phyloP scores from a whole-genome alignment of 1,140 invertebrate genomes.

The Mycetomoellerius zeteki region DNA sequence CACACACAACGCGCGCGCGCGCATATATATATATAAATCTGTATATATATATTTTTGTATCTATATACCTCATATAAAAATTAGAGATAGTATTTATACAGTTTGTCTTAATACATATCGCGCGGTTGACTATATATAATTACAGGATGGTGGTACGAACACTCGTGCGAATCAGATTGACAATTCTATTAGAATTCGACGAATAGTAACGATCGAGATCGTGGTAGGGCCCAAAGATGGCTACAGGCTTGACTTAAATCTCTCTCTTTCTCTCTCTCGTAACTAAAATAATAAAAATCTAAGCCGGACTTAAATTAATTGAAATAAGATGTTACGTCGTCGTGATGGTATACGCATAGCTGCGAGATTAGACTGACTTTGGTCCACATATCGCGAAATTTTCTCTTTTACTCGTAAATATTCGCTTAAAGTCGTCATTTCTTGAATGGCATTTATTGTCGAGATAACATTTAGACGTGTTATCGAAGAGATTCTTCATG shows the following conservation, averaged over 20 bases:
- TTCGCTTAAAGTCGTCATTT: background rate
- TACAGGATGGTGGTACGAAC: slow-evolving; percentile 39
- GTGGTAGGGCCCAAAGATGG: background rate
- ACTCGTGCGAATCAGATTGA: slow-evolving; percentile 8
- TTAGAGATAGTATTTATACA: slow-evolving; percentile 60
- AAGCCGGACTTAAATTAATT: slow-evolving; percentile 14
- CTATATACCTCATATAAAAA: slow-evolving; percentile 66
- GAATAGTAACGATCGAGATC: slow-evolving; percentile 40
- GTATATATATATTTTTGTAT: slow-evolving; percentile 47
- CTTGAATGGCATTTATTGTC: background rate
- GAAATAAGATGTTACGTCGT: slow-evolving; percentile 7
- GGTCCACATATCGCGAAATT: slow-evolving; percentile 30
- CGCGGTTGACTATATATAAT: slow-evolving; percentile 69
- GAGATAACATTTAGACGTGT: background rate
- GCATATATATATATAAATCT: too few relatives aligned
- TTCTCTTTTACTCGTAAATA: background rate
- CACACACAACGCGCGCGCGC: too few relatives aligned
- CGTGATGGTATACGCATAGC: slow-evolving; percentile 38
- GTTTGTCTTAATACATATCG: slow-evolving; percentile 31
- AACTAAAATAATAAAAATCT: slow-evolving; percentile 36
- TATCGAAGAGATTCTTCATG: background rate
- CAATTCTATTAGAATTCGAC: slow-evolving; percentile 37
- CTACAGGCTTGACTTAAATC: background rate
- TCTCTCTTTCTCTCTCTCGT: background rate
- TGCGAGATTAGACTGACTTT: slow-evolving; percentile 44